phyloP scores from a whole-genome alignment of 2,797 vertebrate species.

The Rhadinocentrus ornatus region DNA sequence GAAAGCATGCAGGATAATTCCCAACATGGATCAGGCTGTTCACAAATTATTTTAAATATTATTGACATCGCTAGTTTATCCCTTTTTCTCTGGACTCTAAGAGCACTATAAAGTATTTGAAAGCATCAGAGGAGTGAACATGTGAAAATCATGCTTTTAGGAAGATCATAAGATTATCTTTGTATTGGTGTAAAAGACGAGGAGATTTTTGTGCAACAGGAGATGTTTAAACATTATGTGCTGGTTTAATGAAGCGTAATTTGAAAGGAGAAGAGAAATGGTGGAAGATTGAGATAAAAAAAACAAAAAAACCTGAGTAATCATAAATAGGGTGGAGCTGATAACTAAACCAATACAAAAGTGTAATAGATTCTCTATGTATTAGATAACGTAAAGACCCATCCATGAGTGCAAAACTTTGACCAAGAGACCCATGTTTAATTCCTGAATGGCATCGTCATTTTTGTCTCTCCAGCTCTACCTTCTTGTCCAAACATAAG shows the following conservation, averaged over 20 bases:
- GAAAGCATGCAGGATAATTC: conserved; percentile 14
- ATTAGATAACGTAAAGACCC: not conserved
- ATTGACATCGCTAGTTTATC: not conserved
- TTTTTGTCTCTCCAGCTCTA: no score
- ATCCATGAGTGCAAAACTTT: not conserved
- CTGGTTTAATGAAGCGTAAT: conserved; percentile 65
- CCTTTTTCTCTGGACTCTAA: not conserved
- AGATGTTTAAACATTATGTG: conserved; percentile 31
- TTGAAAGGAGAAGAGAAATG: conserved; percentile 21
- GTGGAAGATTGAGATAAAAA: not conserved
- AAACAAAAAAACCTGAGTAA: not conserved
- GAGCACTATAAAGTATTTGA: conserved; percentile 6
- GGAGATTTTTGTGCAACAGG: conserved; percentile 44
- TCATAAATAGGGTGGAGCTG: conserved; percentile 5
- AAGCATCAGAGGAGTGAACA: conserved; percentile 3
- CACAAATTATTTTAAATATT: not conserved
- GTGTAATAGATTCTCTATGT: no score
- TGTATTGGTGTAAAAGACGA: conserved; percentile 48
- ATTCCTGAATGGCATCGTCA: not conserved
- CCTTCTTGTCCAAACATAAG: not conserved
- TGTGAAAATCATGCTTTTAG: conserved; percentile 5
- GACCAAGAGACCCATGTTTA: not conserved
- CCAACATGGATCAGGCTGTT: not conserved
- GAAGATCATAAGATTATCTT: conserved; percentile 27
- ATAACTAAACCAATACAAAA: not conserved